Conservation (phyloP, 2,888 invertebrate genomes). For the Hyles lineata region DNA sequence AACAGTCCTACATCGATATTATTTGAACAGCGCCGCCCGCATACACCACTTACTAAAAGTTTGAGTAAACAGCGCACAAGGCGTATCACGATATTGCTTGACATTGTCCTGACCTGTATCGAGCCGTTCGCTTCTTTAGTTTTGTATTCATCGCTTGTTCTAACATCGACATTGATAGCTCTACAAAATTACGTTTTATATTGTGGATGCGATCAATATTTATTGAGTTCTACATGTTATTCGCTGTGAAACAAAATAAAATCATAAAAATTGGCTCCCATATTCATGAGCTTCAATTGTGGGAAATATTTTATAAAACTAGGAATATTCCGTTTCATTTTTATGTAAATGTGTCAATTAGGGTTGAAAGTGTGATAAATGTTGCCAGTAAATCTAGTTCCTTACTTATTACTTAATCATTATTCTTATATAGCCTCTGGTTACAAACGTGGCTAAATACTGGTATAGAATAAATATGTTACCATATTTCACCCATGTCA, state of each 20-base stretch:
- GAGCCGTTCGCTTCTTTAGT: background rate
- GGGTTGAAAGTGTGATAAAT: background rate
- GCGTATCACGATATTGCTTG: slow-evolving; percentile 61
- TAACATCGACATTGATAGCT: slow-evolving; percentile 1
- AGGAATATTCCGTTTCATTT: background rate
- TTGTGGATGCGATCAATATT: background rate
- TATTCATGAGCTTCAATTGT: too few species aligned
- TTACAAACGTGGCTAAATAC: background rate
- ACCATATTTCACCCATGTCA: background rate
- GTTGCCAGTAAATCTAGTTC: background rate
- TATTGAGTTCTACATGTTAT: background rate
- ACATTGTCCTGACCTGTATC: slow-evolving; percentile 35
- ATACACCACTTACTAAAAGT: slow-evolving; percentile 68
- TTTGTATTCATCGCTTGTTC: slow-evolving; percentile 12
- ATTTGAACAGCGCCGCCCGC: slow-evolving; percentile 70
- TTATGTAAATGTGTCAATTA: background rate
- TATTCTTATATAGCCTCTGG: background rate
- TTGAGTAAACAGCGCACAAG: slow-evolving; percentile 59
- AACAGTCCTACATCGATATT: slow-evolving; percentile 70
- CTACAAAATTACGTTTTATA: background rate
- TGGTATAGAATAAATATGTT: background rate
- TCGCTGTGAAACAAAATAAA: background rate
- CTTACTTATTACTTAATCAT: background rate
- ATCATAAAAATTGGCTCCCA: too few species aligned
- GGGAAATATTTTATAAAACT: background rate